Evolutionary conservation across 2,888 invertebrate genomes (phyloP).

Genomic region (Nemotelus nigrinus): DNA sequence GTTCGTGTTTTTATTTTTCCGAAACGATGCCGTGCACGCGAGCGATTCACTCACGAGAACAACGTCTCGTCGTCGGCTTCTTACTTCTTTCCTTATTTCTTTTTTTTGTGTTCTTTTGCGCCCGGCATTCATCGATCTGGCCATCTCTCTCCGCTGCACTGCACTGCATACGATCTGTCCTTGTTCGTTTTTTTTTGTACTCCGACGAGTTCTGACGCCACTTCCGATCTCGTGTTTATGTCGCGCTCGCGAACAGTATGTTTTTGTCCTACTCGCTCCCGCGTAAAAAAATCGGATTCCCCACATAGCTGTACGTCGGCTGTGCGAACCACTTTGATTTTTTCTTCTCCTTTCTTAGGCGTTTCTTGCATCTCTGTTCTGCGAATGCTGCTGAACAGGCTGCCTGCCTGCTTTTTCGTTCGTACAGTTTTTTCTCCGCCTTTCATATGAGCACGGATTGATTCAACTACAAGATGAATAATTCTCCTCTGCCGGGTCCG

Average conservation of each 20-base stretch:
- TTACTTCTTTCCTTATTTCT: not conserved
- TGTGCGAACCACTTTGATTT: not conserved
- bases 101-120: not conserved
- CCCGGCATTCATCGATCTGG: constrained; percentile 4
- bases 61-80: not conserved
- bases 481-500: not conserved
- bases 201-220: constrained; percentile 13
- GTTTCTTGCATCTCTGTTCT: not conserved
- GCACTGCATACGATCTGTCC: not conserved
- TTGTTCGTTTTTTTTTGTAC: not conserved
- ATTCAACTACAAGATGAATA: too few relatives aligned
- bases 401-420: not conserved
- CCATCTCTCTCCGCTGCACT: not conserved
- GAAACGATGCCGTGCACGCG: constrained; percentile 31
- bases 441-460: not conserved
- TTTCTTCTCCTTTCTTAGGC: not conserved
- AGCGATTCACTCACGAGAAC: constrained; percentile 23
- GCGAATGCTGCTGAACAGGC: not conserved
- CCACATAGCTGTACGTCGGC: not conserved
- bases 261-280: constrained; percentile 25
- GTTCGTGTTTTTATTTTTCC: constrained; percentile 12
- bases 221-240: constrained; percentile 15
- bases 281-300: constrained; percentile 1
- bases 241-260: not conserved
- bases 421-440: constrained; percentile 7